Conservation (phyloP, 1,140 invertebrate species). For the Zaprionus gabonicus region DNA sequence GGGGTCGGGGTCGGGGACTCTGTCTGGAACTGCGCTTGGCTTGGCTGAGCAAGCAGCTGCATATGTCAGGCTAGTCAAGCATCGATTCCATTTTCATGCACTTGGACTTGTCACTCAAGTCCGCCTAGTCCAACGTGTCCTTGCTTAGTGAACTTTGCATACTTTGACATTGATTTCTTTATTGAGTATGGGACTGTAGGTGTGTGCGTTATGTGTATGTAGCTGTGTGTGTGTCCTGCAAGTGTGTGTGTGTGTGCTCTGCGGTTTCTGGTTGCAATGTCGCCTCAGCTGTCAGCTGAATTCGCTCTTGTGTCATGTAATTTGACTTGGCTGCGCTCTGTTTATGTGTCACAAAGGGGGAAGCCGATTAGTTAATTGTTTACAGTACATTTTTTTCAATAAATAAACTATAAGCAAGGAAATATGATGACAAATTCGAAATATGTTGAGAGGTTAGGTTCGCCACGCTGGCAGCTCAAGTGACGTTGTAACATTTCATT, state of each 20-base stretch:
- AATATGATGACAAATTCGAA: background rate
- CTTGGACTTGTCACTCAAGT: background rate
- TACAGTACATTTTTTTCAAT: slow-evolving; percentile 9
- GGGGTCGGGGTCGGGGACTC: background rate
- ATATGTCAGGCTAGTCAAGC: slow-evolving; percentile 68
- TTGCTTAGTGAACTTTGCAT: slow-evolving; percentile 64
- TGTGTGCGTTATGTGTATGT: background rate
- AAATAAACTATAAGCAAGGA: slow-evolving; percentile 20
- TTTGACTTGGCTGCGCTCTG: slow-evolving; percentile 30
- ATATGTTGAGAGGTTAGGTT: background rate
- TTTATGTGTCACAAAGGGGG: slow-evolving; percentile 33
- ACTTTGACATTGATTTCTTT: slow-evolving; percentile 76
- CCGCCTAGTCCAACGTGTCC: slow-evolving; percentile 53
- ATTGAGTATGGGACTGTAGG: slow-evolving; percentile 14
- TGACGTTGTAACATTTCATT: background rate
- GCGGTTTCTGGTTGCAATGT: slow-evolving; percentile 43
- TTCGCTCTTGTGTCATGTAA: slow-evolving; percentile 61
- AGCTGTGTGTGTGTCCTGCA: slow-evolving; percentile 10
- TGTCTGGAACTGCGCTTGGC: slow-evolving; percentile 20
- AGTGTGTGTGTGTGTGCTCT: slow-evolving; percentile 16
- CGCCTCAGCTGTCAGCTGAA: slow-evolving; percentile 54
- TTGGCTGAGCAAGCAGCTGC: slow-evolving; percentile 39
- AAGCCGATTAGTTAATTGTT: slow-evolving; percentile 33
- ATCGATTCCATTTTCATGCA: slow-evolving; percentile 29
- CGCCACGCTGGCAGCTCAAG: background rate